Base-by-base conservation (phyloP, 2,888 invertebrate species). In the Coronaproctus castanopsis region DNA sequence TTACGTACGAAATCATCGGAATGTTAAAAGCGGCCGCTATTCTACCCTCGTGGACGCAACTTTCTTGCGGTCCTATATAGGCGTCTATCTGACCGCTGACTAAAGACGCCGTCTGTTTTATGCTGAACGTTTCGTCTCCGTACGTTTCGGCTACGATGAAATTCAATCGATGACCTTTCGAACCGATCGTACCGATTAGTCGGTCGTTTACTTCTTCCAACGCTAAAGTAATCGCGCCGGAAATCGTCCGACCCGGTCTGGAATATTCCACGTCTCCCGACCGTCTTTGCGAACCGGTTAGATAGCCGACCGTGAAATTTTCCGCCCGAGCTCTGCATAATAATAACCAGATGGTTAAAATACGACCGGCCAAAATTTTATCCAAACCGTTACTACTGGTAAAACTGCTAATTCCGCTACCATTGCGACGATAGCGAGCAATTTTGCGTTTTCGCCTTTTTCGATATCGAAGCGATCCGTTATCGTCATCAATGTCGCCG, bases 1-100 rank as follows among this genome's bases (percentile, higher is more conserved):
- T n/a, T 74, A 93, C 93, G 71, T 93, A 93, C 65, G 93, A 93
- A 69, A 93, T 86, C 93, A 95, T 93, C 3, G 92, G 91, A 55
- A 92, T 75, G 72, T 93, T 91, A 74, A 93, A 91, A 52, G 91
- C 86, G 1, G 91, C 86, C 0, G 93, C 92, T 81, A 95, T 86
- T 65, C 87, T 80, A 0, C 88, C 93, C 73, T 95, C 93, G 71
- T 92, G 90, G 21, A 88, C 82, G 71, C 93, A 91, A 0, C 90
- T 87, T 71, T 89, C 89, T 69, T 87, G 87, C 0, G 87, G 87
- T 0, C 92, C 93, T 66, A 95, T 87, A 70, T 88, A 91, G 48
- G 81, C 92, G 1, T 87, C 83, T 58, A 93, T 81, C 68, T 90
- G 87, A 64, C 79, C 76, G 55, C 82, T 84, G 85, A 90, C 88